Evolutionary conservation across 1,140 invertebrate species (phyloP).

Genomic region (Apocrypta bakeri): DNA sequence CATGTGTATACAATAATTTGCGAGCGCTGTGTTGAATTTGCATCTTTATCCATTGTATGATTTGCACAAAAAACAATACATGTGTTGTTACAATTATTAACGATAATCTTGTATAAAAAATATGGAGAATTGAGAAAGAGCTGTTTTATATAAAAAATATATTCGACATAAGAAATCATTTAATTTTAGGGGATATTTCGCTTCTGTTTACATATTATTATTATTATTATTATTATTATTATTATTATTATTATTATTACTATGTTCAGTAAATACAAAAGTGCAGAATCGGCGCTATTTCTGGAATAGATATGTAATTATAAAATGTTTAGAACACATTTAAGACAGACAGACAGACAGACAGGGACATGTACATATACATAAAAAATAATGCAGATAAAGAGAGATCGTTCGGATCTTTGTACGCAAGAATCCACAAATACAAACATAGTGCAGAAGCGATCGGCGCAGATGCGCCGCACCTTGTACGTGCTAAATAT

Average conservation of each 20-base stretch:
- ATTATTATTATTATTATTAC: not conserved
- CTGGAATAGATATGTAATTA: slow-evolving; percentile 27
- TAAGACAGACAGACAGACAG: not conserved
- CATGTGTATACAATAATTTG: not conserved
- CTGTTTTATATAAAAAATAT: slow-evolving; percentile 28
- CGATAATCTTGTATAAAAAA: not conserved
- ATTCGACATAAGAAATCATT: slow-evolving; percentile 14
- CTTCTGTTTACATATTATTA: slow-evolving; percentile 17
- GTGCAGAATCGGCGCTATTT: slow-evolving; percentile 18
- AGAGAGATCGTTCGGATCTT: not conserved
- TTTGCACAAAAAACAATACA: slow-evolving; percentile 35
- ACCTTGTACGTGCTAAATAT: slow-evolving; percentile 3
- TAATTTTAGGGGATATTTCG: slow-evolving; percentile 32
- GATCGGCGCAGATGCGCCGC: not conserved
- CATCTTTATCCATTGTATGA: slow-evolving; percentile 18
- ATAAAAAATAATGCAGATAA: not conserved
- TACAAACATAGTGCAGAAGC: too few relatives aligned
- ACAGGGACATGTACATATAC: not conserved
- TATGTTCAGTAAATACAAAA: too few relatives aligned
- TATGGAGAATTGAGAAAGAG: not conserved
- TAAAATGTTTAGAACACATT: not conserved
- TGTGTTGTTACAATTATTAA: slow-evolving; percentile 5
- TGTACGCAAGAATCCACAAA: too few relatives aligned
- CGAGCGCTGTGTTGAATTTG: slow-evolving; percentile 3
- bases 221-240: not conserved